Conservation (phyloP, 2,113 vertebrate genomes). For the Amphiprion ocellaris region DNA sequence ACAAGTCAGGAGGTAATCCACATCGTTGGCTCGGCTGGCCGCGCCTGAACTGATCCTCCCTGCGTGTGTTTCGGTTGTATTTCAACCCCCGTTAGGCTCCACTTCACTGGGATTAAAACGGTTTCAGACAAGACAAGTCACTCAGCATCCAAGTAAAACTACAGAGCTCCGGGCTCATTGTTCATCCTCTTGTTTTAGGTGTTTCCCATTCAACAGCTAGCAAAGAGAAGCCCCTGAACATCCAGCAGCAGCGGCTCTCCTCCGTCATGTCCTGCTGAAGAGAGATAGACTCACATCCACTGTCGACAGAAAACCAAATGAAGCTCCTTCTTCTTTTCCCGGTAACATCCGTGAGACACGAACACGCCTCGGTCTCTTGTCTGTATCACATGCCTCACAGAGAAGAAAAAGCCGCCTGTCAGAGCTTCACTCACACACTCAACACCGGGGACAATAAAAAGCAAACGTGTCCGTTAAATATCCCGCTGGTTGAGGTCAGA, state of each 20-base stretch:
- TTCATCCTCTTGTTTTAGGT: constrained; percentile 23
- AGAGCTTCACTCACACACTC: constrained; percentile 27
- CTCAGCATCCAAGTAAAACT: constrained; percentile 12
- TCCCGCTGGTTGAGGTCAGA: neutral
- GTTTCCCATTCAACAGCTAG: constrained; percentile 64
- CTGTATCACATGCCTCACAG: constrained; percentile 67
- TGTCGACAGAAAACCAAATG: neutral
- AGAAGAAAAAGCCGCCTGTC: constrained; percentile 57
- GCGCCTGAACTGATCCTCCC: constrained; percentile 69
- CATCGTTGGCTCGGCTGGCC: constrained; percentile 68
- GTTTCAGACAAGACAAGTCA: neutral
- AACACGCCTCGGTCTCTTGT: constrained; percentile 69
- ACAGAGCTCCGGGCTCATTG: constrained; percentile 32
- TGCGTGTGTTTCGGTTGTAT: neutral
- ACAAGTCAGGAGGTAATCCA: constrained; percentile 71
- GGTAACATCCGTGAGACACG: constrained; percentile 67
- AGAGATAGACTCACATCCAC: constrained; percentile 42
- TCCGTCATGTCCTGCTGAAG: constrained; percentile 35
- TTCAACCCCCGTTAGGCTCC: no score
- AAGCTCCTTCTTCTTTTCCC: constrained; percentile 26
- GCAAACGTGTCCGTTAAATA: neutral
- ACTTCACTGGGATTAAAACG: neutral
- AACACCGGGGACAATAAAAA: constrained; percentile 4
- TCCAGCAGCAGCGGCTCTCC: constrained; percentile 15
- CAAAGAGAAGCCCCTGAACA: constrained; percentile 14